These are phyloP conservation scores for Gymnoscelis rufifasciata DNA, from an alignment of 2,888 invertebrate genomes.

Conservation along the genomic window DNA sequence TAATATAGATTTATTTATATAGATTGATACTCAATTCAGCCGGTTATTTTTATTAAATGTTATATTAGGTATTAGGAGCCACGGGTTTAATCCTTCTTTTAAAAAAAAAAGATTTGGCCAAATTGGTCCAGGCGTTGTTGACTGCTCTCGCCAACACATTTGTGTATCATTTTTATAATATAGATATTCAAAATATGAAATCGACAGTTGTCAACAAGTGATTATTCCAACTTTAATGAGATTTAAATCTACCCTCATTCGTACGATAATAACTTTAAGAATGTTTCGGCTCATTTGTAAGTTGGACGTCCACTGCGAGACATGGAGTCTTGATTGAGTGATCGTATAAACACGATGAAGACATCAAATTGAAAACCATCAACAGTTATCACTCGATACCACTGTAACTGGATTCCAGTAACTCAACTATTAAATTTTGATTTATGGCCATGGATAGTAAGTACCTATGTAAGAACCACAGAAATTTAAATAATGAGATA, in stretches of 20 bases:
- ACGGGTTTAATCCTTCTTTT: too few relatives aligned
- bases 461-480: too few relatives aligned
- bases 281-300: constrained; percentile 32
- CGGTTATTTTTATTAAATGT: too few relatives aligned
- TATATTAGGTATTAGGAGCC: too few relatives aligned
- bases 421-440: constrained; percentile 2
- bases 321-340: constrained; percentile 38
- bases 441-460: too few relatives aligned
- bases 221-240: constrained; percentile 16
- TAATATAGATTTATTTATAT: too few relatives aligned
- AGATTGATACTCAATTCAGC: too few relatives aligned
- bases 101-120: too few relatives aligned
- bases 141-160: too few relatives aligned
- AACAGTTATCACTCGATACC: constrained; percentile 36
- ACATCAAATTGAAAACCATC: constrained; percentile 75
- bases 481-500: too few relatives aligned
- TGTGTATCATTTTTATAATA: too few relatives aligned
- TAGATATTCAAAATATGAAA: constrained; percentile 13
- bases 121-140: too few relatives aligned
- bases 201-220: constrained; percentile 10
- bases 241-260: constrained; percentile 23
- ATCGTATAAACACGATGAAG: constrained; percentile 51
- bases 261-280: constrained; percentile 32
- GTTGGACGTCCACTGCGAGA: constrained; percentile 37
- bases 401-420: constrained; percentile 30